Conservation (phyloP, 2,888 invertebrate species). For the Yponomeuta cagnagella region DNA sequence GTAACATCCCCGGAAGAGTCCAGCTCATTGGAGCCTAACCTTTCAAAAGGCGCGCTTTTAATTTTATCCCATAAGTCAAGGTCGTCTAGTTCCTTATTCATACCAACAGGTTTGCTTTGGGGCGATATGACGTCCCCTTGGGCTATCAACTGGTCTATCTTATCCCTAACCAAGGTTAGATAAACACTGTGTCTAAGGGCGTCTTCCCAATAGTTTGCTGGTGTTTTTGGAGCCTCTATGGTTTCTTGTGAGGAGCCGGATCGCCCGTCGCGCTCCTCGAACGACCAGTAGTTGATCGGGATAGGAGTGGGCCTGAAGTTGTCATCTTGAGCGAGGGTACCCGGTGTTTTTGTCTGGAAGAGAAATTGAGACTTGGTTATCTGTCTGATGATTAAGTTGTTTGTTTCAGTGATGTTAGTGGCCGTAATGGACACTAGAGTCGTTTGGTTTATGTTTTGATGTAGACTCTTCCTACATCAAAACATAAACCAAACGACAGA, state of each 20-base stretch:
- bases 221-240: constrained; percentile 33
- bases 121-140: constrained; percentile 44
- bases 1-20: constrained; percentile 79
- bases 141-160: constrained; percentile 68
- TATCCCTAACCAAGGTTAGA: constrained; percentile 77
- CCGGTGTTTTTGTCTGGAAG: constrained; percentile 13
- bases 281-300: constrained; percentile 53
- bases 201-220: constrained; percentile 78
- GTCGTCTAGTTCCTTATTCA: constrained; percentile 54
- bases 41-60: constrained; percentile 62
- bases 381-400: constrained; percentile 16
- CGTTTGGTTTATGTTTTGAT: too few relatives aligned
- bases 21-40: constrained; percentile 46
- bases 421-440: too few relatives aligned
- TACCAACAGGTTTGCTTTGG: constrained; percentile 36
- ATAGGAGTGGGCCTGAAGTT: constrained; percentile 64
- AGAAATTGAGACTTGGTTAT: neutral
- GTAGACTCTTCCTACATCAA: too few relatives aligned
- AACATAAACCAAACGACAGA: too few relatives aligned
- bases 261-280: constrained; percentile 32
- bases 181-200: constrained; percentile 81
- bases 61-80: constrained; percentile 68
- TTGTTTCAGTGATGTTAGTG: constrained; percentile 12
- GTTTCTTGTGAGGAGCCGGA: constrained; percentile 40
- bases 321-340: constrained; percentile 26